Percentiles rank a stretch among this genome's conserved stretches.
These are phyloP conservation scores for Henricia sp. DNA, from an alignment of 53 echinoderm and acorn worm genomes.

Conservation along the genomic window DNA sequence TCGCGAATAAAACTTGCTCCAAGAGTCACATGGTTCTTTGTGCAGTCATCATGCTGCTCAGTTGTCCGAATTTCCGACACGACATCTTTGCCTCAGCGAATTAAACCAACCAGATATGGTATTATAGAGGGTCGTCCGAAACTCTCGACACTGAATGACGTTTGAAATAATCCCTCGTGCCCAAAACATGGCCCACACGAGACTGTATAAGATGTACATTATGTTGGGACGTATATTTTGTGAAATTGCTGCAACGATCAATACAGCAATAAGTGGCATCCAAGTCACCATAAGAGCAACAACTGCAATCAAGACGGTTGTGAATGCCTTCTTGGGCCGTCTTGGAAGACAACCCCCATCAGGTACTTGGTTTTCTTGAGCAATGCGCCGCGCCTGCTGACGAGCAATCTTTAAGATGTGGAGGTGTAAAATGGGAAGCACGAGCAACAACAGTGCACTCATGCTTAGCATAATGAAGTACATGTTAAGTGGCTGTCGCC, in stretches of 20 bases:
- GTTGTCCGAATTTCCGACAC: too few relatives aligned
- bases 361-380: background rate
- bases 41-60: too few relatives aligned
- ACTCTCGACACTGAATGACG: background rate
- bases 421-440: background rate
- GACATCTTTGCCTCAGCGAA: background rate
- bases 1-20: too few relatives aligned
- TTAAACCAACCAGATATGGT: background rate
- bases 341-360: background rate
- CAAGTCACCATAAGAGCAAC: background rate
- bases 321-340: background rate
- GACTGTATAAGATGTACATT: background rate
- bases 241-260: background rate
- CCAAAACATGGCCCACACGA: background rate
- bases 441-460: background rate
- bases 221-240: background rate
- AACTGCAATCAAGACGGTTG: background rate
- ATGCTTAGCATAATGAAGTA: background rate
- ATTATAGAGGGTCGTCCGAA: background rate
- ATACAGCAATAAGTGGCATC: background rate
- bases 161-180: background rate
- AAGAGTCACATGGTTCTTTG: too few relatives aligned
- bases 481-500: background rate
- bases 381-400: background rate
- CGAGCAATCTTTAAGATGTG: conserved; percentile 6